Evolutionary conservation across 2,888 invertebrate genomes (phyloP).

Genomic region (Polylopha cassiicola): DNA sequence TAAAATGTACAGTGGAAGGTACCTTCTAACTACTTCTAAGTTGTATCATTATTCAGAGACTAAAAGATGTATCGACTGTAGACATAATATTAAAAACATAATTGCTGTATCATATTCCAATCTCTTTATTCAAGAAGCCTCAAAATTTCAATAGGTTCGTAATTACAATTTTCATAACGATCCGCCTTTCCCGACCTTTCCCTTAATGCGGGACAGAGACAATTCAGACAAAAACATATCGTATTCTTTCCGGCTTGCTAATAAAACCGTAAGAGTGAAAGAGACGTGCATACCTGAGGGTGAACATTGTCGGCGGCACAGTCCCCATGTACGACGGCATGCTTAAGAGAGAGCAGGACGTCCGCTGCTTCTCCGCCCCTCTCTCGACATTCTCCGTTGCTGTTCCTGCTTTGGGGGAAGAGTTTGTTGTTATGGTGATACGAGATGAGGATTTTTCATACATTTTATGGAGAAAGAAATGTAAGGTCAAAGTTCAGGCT

Average conservation of each 20-base stretch:
- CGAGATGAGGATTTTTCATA: no score
- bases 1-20: no score
- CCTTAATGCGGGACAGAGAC: constrained; percentile 7
- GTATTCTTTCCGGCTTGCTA: not conserved
- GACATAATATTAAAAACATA: constrained; percentile 12
- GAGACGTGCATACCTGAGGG: constrained; percentile 66
- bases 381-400: constrained; percentile 75
- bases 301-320: constrained; percentile 70
- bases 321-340: constrained; percentile 90
- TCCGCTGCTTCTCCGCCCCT: constrained; percentile 87
- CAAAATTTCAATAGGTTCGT: constrained; percentile 8
- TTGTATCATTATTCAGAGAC: no score
- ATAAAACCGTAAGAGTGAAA: constrained; percentile 28
- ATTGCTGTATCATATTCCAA: constrained; percentile 14
- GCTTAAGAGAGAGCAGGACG: constrained; percentile 90
- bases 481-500: no score
- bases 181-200: constrained; percentile 16
- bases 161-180: constrained; percentile 22
- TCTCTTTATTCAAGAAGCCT: constrained; percentile 16
- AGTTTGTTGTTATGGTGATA: constrained; percentile 2
- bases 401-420: constrained; percentile 49
- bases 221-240: not conserved
- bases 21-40: no score
- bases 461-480: no score
- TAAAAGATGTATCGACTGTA: no score